Evolutionary conservation across 1,140 invertebrate species (phyloP), one percentile per base, ranked within the genome.

Genomic region (Trichonephila clavipes): DNA sequence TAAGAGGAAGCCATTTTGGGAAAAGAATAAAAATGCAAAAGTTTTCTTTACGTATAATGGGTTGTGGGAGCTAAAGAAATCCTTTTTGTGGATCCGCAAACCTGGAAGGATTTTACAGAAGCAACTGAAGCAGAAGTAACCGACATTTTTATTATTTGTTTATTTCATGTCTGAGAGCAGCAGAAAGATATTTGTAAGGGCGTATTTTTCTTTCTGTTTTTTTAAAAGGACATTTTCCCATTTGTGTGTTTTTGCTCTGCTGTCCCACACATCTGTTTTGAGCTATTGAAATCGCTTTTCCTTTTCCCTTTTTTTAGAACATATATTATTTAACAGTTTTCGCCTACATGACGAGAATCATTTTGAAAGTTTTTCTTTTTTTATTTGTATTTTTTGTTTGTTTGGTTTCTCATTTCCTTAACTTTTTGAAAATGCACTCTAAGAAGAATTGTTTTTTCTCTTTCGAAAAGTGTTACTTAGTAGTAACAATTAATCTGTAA

Each of bases 101-200:
- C 34, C 34, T 88, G 59, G 86, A 88, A 58, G 77, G 86, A 62
- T 40, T 64, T 64, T 88, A 58, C 86, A 88, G 83, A n/a, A 85
- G 58, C 83, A 88, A 88, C 86, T 64, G 86, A 64, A 21, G 86
- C 62, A 88, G 86, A 64, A 88, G 86, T 88, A 64, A 88, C 21
- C n/a, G 86, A 28, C 62, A 58, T 88, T 88, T 88, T 88, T 88
- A 88, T 40, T 64, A 64, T 88, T 88, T 88, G 62, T 88, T 88
- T 64, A 64, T 88, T 64, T 88, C 62, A 40, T 34, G 51, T 88
- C 62, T 64, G 59, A 58, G 82, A 58, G 82, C 51, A 58, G 51
- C 10, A 83, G 86, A 40, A 88, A 58, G 86, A 64, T 88, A 40
- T 88, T 77, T 88, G 86, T 61, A 85, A 85, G 86, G 19, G 34